A percentile compares a stretch with the other conserved stretches of the same genome.
Evolutionary conservation across 2,797 vertebrate species (phyloP).

Genomic region (Syndactyla subalaris): DNA sequence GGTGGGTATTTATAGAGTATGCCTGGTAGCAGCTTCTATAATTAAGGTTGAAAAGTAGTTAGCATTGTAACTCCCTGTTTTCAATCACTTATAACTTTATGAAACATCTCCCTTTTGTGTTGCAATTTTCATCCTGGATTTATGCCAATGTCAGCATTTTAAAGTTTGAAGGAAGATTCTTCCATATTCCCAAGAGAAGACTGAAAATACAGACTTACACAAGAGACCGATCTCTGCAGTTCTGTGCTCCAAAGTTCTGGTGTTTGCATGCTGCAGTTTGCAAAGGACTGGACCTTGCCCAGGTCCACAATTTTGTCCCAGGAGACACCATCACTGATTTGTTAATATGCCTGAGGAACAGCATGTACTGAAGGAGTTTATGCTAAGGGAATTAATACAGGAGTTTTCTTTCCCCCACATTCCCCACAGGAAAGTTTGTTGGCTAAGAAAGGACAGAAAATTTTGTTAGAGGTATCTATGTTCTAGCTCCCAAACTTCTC

Average conservation of each 20-base stretch:
- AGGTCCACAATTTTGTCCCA: neutral
- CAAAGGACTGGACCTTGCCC: neutral
- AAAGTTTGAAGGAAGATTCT: neutral
- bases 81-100: neutral
- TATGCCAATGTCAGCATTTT: neutral
- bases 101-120: conserved; percentile 7
- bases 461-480: neutral
- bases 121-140: neutral
- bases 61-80: conserved; percentile 31
- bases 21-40: conserved; percentile 25
- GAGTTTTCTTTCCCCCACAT: neutral
- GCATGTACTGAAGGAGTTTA: neutral
- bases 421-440: neutral
- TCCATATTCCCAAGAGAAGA: neutral
- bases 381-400: neutral
- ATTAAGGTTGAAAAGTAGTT: conserved; percentile 12
- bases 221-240: neutral
- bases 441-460: neutral
- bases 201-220: neutral
- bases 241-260: neutral
- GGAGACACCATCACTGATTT: neutral
- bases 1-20: conserved; percentile 28
- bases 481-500: neutral
- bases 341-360: neutral
- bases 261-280: neutral